Base-by-base conservation (phyloP, 30 jellyfish, hydroid and myxozoan genomes). In the Aurelia aurita region DNA sequence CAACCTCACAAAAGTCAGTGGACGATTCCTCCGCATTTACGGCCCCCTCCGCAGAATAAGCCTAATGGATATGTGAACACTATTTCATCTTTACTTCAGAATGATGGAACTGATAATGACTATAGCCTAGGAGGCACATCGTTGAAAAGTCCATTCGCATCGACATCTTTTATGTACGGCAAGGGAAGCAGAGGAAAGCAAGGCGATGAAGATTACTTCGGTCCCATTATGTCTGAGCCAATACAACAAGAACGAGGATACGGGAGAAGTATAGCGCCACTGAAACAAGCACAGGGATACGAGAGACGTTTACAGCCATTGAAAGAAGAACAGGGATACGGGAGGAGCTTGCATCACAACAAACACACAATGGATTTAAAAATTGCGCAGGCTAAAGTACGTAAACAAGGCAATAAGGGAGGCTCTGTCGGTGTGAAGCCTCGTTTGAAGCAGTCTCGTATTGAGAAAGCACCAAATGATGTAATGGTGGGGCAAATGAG, bases 101-200 rank as follows among this genome's bases (percentile, higher is more conserved):
- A 46, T 20, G 79, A 77, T 28, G 79, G 71, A 25, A 77, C 39
- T 19, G 32, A 46, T 25, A 67, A 75, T 15, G 87, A 75, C 23
- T 55, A 45, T 23, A 61, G 63, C 35, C 34, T 77, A 16, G 86
- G 86, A 22, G 88, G 79, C 18, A 77, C 88, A 31, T 32, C 88
- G 39, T 31, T 77, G 69, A 77, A 77, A 13, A 19, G 55, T 26
- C 88, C 88, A 58, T 61, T 32, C 35, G 88, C 88, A 6, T 54
- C 77, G 57, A 45, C 76, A 0, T 77, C 85, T 10, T 39, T 7
- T 59, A 77, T 44, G 79, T 67, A 67, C n/a, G 27, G 58, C 47
- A 67, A 29, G 16, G 32, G 29, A 67, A 67, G 29, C 51, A 4
- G 21, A 3, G 47, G 73, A 61, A 22, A 1, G 19, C 29, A 14